phyloP scores from a whole-genome alignment of 1,140 invertebrate species.

The Bombyx mori region DNA sequence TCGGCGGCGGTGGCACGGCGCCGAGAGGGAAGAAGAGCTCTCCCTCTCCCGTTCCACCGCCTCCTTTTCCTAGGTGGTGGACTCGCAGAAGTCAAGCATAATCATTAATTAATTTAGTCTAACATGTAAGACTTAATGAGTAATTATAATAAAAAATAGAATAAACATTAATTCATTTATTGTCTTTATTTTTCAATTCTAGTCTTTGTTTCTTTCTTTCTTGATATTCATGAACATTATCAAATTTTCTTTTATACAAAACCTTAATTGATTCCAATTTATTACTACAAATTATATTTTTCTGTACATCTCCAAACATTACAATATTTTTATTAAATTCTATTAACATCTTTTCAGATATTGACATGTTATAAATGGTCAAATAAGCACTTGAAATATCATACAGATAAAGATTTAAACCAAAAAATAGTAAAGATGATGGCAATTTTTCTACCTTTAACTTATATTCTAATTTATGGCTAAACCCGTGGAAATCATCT shows the following conservation, averaged over 20 bases:
- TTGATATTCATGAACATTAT: conserved; percentile 83
- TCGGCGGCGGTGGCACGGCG: too few relatives aligned
- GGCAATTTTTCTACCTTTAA: conserved; percentile 33
- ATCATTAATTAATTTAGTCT: not conserved
- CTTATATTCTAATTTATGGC: conserved; percentile 32
- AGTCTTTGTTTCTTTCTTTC: conserved; percentile 77
- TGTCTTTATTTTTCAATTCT: conserved; percentile 40
- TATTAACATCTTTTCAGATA: conserved; percentile 26
- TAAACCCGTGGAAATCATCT: conserved; percentile 27
- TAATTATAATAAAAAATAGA: conserved; percentile 10
- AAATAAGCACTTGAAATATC: conserved; percentile 31
- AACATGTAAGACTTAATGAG: not conserved
- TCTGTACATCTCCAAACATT: conserved; percentile 24
- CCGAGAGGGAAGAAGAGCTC: too few relatives aligned
- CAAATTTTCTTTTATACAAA: conserved; percentile 82
- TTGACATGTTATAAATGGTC: conserved; percentile 36
- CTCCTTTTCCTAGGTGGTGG: not conserved
- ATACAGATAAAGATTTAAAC: conserved; percentile 65
- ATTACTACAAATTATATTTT: not conserved
- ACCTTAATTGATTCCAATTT: conserved; percentile 69
- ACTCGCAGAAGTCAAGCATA: too few relatives aligned
- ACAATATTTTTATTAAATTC: conserved; percentile 24
- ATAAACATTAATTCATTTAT: conserved; percentile 16
- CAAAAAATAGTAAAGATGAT: conserved; percentile 38
- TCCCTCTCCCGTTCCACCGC: too few relatives aligned